phyloP scores from a whole-genome alignment of 2,888 invertebrate species.

The Drosophila atripex region DNA sequence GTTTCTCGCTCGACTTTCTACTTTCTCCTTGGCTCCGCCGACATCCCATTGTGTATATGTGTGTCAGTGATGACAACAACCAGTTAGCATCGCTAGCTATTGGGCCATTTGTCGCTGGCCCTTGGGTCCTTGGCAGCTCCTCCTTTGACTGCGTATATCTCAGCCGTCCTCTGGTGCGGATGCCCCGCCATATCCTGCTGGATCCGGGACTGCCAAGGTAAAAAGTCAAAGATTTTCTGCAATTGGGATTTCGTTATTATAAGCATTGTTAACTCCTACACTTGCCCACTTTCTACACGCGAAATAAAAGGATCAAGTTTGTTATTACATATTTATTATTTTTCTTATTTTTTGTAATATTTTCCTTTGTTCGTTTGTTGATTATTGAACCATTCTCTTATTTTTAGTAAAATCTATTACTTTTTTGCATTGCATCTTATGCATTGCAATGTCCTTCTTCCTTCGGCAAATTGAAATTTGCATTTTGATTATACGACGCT shows the following conservation, averaged over 20 bases:
- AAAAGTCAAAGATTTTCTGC: slow-evolving; percentile 72
- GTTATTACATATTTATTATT: not conserved
- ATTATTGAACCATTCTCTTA: not conserved
- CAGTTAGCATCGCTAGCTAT: slow-evolving; percentile 46
- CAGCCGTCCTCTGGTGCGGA: slow-evolving; percentile 7
- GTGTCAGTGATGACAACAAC: slow-evolving; percentile 49
- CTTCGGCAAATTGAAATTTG: slow-evolving; percentile 75
- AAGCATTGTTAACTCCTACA: slow-evolving; percentile 43
- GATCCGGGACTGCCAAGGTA: slow-evolving; percentile 58
- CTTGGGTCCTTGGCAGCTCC: slow-evolving; percentile 44
- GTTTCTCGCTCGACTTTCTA: slow-evolving; percentile 3
- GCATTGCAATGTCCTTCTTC: slow-evolving; percentile 38
- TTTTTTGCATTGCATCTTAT: slow-evolving; percentile 14
- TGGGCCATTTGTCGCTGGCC: slow-evolving; percentile 58
- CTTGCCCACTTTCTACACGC: not conserved
- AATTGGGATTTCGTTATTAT: slow-evolving; percentile 55
- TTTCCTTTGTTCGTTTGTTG: no score
- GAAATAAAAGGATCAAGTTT: not conserved
- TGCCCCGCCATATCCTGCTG: slow-evolving; percentile 3
- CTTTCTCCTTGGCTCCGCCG: not conserved
- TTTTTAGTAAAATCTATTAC: not conserved
- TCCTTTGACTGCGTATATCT: slow-evolving; percentile 56
- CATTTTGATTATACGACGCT: slow-evolving; percentile 74
- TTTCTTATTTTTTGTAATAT: not conserved
- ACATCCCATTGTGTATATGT: slow-evolving; percentile 2